Evolutionary conservation across 2,888 invertebrate genomes (phyloP), one percentile per base, ranked within the genome.

Genomic region (Eurois occulta): DNA sequence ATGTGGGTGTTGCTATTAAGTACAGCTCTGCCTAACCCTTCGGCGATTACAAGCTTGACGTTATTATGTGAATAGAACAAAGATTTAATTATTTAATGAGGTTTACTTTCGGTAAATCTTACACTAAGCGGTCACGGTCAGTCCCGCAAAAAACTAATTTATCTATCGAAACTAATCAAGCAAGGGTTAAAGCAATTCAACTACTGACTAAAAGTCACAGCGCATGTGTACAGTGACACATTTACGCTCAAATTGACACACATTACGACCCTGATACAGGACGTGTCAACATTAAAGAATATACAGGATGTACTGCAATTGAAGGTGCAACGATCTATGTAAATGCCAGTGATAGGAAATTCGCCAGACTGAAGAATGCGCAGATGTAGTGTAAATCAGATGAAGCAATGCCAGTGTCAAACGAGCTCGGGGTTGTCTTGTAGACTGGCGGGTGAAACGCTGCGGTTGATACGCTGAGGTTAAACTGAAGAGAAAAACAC

Each of bases 371-470:
- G 88, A 88, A 90, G 92, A 91, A 93, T 91, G 90, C 84, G 79
- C 86, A 89, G 90, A 92, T 92, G 90, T 91, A 89, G 93, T 92
- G 92, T 92, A 92, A 92, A 93, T 94, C 93, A 92, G 91, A 93
- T 92, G 91, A 83, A 81, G 79, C 70, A 77, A 83, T 85, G 86
- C 72, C 79, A 78, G 87, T 85, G 87, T 88, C 87, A 88, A 88
- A 85, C 83, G 60, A 82, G 67, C 79, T 77, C 48, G 18, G 48
- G 16, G 32, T 11, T 4, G 16, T 2, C 0, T 21, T 0, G 62
- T n/a, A 87, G 71, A 82, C 78, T 7, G 62, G 83, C 85, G 77
- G 32, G 60, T n/a, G 6, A 52, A 41, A 77, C 80, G 81, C 72
- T 11, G 83, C 80, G 79, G n/a, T 74, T 77, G 5, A 66, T 35